These are phyloP conservation scores for Isaurus tuberculatus DNA, from an alignment of 92 coral and sea anemone species.

Conservation along the genomic window DNA sequence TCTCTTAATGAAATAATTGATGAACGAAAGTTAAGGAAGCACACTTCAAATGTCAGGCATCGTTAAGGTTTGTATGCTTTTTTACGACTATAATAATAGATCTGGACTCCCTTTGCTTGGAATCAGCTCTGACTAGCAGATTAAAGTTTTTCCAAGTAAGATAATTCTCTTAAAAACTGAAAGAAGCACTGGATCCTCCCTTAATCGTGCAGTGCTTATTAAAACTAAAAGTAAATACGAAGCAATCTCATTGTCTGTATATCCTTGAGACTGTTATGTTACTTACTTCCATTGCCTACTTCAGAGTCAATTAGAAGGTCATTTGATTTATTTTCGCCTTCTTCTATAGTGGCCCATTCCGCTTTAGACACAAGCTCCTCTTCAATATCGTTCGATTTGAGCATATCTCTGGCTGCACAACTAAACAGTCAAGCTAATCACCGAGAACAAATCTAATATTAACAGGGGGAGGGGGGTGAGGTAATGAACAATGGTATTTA, in stretches of 20 bases:
- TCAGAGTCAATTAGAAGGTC: background rate
- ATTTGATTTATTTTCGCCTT: background rate
- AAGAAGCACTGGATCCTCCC: background rate
- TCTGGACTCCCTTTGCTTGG: background rate
- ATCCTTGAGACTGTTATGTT: background rate
- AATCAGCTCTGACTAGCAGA: background rate
- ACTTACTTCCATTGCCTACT: slow-evolving; percentile 15
- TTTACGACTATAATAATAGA: background rate
- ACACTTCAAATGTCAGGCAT: too few species aligned
- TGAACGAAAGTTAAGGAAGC: too few species aligned
- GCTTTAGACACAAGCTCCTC: slow-evolving; percentile 25
- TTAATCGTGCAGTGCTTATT: background rate
- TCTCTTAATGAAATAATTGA: too few species aligned
- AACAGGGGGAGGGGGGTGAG: background rate
- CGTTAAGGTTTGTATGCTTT: too few species aligned
- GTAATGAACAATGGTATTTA: background rate
- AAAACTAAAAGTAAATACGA: too few species aligned
- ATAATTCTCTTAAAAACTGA: background rate
- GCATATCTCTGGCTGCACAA: background rate
- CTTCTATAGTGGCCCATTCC: background rate
- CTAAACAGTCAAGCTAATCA: background rate
- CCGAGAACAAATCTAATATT: background rate
- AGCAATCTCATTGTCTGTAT: background rate
- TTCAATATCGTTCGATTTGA: background rate
- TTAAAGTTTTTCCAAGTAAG: background rate